These are phyloP conservation scores for Bactericera cockerelli DNA, from an alignment of 1,140 invertebrate genomes.

Conservation along the genomic window DNA sequence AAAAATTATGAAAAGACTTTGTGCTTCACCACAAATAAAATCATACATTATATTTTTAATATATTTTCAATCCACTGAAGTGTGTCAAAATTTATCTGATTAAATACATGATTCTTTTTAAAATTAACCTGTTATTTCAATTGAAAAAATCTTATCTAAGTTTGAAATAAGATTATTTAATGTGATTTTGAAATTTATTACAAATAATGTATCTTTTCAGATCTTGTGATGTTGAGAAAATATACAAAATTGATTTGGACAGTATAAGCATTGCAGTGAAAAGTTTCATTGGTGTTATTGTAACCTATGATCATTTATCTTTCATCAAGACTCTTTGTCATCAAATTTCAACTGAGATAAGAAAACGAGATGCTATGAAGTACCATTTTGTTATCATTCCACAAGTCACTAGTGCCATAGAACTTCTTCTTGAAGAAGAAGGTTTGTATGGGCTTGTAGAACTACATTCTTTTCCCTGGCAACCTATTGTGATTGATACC, in stretches of 20 bases:
- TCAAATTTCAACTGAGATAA: background rate
- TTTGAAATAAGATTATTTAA: too few relatives aligned
- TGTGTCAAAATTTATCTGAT: too few relatives aligned
- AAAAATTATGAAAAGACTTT: too few relatives aligned
- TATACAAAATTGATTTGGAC: conserved; percentile 3
- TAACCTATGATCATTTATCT: background rate
- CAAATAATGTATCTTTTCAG: too few relatives aligned
- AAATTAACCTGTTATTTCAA: too few relatives aligned
- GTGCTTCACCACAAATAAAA: too few relatives aligned
- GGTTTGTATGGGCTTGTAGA: background rate
- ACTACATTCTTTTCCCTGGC: background rate
- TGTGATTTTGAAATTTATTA: too few relatives aligned
- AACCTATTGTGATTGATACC: background rate
- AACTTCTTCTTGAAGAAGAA: background rate
- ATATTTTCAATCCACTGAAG: too few relatives aligned
- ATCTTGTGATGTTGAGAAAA: background rate
- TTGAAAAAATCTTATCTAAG: too few relatives aligned
- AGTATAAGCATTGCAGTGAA: background rate
- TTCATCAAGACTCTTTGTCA: background rate
- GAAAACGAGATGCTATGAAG: background rate
- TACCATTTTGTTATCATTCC: conserved; percentile 5
- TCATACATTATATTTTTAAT: too few relatives aligned
- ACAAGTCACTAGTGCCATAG: background rate
- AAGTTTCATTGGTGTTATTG: background rate
- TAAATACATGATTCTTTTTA: too few relatives aligned